These are phyloP conservation scores for Meliscaeva auricollis DNA, from an alignment of 2,888 invertebrate genomes.

Conservation along the genomic window DNA sequence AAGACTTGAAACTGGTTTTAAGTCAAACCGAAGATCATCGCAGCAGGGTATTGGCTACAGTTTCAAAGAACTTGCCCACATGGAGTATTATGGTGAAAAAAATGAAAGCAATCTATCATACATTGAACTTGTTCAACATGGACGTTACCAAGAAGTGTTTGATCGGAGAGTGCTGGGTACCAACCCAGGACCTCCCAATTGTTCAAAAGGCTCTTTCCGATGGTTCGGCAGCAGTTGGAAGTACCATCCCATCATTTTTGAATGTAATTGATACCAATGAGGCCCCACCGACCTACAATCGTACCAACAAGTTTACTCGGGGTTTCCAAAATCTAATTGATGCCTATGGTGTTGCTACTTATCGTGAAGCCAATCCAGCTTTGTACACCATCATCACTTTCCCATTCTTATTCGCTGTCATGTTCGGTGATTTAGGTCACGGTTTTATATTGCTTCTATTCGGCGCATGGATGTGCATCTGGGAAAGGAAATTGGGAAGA, in stretches of 20 bases:
- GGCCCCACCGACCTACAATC: constrained; percentile 96
- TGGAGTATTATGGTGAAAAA: constrained; percentile 94
- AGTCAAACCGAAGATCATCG: constrained; percentile 95
- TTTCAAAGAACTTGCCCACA: constrained; percentile 92
- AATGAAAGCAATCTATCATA: constrained; percentile 97
- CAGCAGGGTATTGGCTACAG: constrained; percentile 92
- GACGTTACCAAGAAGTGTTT: constrained; percentile 96
- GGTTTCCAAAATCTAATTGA: constrained; percentile 96
- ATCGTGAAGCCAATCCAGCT: constrained; percentile 95
- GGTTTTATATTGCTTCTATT: constrained; percentile 92
- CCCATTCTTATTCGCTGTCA: constrained; percentile 96
- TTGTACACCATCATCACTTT: constrained; percentile 95
- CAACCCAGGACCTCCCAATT: constrained; percentile 88
- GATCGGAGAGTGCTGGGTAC: constrained; percentile 96
- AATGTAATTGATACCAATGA: constrained; percentile 94
- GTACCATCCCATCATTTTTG: constrained; percentile 96
- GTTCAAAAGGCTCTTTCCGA: constrained; percentile 93
- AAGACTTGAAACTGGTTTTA: constrained; percentile 91
- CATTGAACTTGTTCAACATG: constrained; percentile 96
- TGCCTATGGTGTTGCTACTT: constrained; percentile 94
- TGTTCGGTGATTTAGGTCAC: constrained; percentile 97
- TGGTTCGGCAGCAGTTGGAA: constrained; percentile 94
- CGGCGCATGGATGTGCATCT: constrained; percentile 92
- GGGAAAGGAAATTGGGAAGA: constrained; percentile 90
- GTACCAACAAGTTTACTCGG: constrained; percentile 90